Base-by-base conservation (phyloP, 2,797 vertebrate species). In the Loriculus beryllinus region DNA sequence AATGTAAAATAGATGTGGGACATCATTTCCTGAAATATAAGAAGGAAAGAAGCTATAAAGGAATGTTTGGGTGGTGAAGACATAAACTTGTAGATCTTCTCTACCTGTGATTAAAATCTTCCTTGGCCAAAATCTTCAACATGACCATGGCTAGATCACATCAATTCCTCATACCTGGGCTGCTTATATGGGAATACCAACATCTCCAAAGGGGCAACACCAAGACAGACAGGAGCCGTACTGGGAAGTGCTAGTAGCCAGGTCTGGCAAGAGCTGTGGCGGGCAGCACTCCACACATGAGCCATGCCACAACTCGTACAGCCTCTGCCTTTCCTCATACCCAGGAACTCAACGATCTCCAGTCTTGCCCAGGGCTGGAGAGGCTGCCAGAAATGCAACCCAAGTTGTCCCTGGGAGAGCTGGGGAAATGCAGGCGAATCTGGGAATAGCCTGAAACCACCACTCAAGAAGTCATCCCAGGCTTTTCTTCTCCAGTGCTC, bases 241-340 rank as follows among this genome's bases (percentile, higher is more conserved):
- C 39, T 67, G 82, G 49, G 69, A 83, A 85, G 84, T 21, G 72
- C 21, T 83, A 76, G 86, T 90, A 91, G 71, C 45, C 84, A 54
- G 15, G 60, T 7, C 40, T 93, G 92, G 71, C 86, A 88, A 74
- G 54, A 75, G 52, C 87, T 2, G 31, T 20, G 18, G 31, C 39
- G 62, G 85, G 77, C 63, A 90, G 40, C 0, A 2, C 51, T 71
- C 51, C 67, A 20, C 0, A 0, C 48, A 17, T 0, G 2, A 85
- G 79, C 84, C 0, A 0, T 74, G 90, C 65, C 1, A 0, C 1
- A 17, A 80, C 88, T 93, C 2, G 39, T 62, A 79, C 16, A 35
- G 2, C 28, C 40, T 69, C 40, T 69, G 71, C 57, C 85, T 92
- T 29, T 63, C 90, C 86, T 95, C 84, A 87, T 54, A 69, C 54